Base-by-base conservation (phyloP, 2,113 vertebrate genomes). In the Neofelis nebulosa region DNA sequence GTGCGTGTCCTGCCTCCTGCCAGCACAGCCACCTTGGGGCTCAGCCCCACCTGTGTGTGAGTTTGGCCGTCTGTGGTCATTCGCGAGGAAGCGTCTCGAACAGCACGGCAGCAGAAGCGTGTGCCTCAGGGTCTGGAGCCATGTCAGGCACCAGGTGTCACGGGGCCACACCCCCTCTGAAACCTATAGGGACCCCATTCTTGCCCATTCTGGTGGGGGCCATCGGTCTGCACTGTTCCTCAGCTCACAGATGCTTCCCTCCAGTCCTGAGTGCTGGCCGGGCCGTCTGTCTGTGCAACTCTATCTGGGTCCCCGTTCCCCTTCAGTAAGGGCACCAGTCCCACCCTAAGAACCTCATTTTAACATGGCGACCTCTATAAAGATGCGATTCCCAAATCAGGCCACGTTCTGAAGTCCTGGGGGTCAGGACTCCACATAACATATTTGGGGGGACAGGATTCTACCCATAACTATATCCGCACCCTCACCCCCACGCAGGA, bases 151-250 rank as follows among this genome's bases (percentile, higher is more conserved):
- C 41, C 0, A 36, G 83, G 45, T 50, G 7, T 68, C 31, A 29
- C 7, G 31, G 63, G 83, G 65, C 84, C 29, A 21, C 1, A 7
- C 82, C 69, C 65, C 31, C 84, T 36, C 25, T 4, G 84, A 48
- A 16, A 52, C 45, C 45, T 23, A 7, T 5, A 16, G 31, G 41
- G 41, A 61, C 8, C 2, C 12, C 12, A 10, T 8, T 29, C 41
- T 11, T 21, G 61, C 31, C 45, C n/a, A 63, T 33, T 21, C 83
- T 23, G 33, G 33, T 12, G 3, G 1, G 1, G 8, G 33, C 84
- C 45, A 2, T 8, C 0, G 2, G 10, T 4, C 36, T 36, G 5
- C 13, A 33, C 33, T 13, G 25, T 1, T 12, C 8, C 36, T 82
- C 4, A 1, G 80, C 16, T 41, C 21, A 11, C 33, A 87, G 66